Conservation (phyloP, 2,888 invertebrate genomes). For the Dermolepida albohirtum region DNA sequence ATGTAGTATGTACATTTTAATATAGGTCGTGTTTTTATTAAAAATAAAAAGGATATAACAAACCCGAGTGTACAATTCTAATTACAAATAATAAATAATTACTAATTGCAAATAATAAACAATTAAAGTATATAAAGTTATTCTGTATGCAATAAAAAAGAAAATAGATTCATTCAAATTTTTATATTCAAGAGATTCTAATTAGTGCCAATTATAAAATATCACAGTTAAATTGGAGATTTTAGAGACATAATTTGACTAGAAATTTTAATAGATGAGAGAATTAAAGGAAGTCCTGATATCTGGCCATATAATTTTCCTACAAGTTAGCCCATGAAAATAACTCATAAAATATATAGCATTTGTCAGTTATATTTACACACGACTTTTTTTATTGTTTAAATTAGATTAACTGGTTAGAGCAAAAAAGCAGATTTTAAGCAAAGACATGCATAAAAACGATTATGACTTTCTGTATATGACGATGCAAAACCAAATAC, state of each 20-base stretch:
- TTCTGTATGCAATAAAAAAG: slow-evolving; percentile 38
- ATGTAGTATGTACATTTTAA: too few relatives aligned
- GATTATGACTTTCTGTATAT: too few relatives aligned
- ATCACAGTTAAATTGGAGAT: slow-evolving; percentile 59
- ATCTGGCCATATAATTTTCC: slow-evolving; percentile 31
- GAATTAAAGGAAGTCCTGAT: slow-evolving; percentile 30
- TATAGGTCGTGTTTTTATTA: too few relatives aligned
- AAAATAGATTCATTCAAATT: not conserved
- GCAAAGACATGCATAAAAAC: too few relatives aligned
- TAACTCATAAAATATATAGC: slow-evolving; percentile 5
- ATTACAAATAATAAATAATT: too few relatives aligned
- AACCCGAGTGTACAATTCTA: too few relatives aligned
- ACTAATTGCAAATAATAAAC: too few relatives aligned
- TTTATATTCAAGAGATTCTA: slow-evolving; percentile 6
- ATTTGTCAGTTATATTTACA: not conserved
- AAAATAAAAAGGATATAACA: too few relatives aligned
- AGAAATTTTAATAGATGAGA: slow-evolving; percentile 49
- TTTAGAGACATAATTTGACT: slow-evolving; percentile 53
- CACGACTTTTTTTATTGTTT: too few relatives aligned
- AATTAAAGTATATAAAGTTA: not conserved
- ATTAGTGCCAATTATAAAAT: slow-evolving; percentile 53
- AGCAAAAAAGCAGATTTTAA: too few relatives aligned
- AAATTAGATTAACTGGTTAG: too few relatives aligned
- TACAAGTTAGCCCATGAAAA: slow-evolving; percentile 17
- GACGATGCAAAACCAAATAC: too few relatives aligned